Base-by-base conservation (phyloP, 1,140 invertebrate genomes). In the Chrysomallon squamiferum region DNA sequence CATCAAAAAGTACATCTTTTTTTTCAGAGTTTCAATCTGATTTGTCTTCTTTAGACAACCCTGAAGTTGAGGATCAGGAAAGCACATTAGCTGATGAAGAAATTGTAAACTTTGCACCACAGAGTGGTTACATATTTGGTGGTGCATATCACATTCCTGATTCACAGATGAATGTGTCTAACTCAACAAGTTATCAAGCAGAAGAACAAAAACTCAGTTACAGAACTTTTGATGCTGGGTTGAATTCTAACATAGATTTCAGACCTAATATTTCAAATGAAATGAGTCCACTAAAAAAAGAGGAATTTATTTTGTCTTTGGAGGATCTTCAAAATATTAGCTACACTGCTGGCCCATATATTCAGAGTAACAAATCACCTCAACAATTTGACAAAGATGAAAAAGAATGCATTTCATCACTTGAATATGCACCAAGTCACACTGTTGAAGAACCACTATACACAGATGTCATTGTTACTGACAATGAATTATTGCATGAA, bases 281-380 rank as follows among this genome's bases (percentile, higher is more conserved):
- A 3, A 43, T n/a, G 35, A 13, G 41, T 11, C 54, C 64, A 38
- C n/a, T 18, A 45, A 29, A 47, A 22, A 74, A 74, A 33, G 72
- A 74, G 47, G 66, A 71, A 62, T 80, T 81, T 73, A 71, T 81
- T 3, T 63, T 81, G 27, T 73, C 80, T 20, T 64, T 68, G 32
- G 78, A 80, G 56, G 80, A 81, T 50, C 67, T 81, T 20, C 62
- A 70, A 35, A 79, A 72, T 57, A 68, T 81, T 18, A 74, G 73
- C 50, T 75, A 59, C 38, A 35, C 20, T 27, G 38, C 32, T 41
- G 35, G 35, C 5, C 15, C 35, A 38, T 15, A 15, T 5, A 38
- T 7, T 7, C 35, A 38, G 15, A 38, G 20, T 18, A 35, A n/a
- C 38, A 27, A 27, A 15, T 25, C 29, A 25, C 22, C 1, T 54